phyloP scores from a whole-genome alignment of 2,113 vertebrate genomes.

The Ctenomys sociabilis region DNA sequence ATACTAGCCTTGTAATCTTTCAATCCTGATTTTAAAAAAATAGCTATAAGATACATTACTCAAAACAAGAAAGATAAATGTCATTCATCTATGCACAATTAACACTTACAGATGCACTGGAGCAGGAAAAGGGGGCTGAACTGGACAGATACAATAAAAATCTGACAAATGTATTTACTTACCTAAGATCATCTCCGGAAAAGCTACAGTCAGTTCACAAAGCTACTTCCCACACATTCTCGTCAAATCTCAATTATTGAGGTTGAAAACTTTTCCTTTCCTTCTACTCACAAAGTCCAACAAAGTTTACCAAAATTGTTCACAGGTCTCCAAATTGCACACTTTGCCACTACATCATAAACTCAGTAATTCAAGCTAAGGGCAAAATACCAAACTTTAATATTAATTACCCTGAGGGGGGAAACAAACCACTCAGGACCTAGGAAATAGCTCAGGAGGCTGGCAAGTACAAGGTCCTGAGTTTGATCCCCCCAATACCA shows the following conservation, averaged over 20 bases:
- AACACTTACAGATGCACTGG: background rate
- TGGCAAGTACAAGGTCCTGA: too few relatives aligned
- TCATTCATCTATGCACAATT: background rate
- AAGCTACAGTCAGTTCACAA: background rate
- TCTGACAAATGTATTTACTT: background rate
- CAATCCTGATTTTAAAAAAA: background rate
- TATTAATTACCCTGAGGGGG: background rate
- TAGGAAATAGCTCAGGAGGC: too few relatives aligned
- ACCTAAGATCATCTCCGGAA: background rate
- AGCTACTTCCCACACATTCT: background rate
- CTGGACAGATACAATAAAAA: constrained; percentile 21
- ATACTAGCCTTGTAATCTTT: background rate
- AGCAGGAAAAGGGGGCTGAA: background rate
- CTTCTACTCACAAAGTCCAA: constrained; percentile 27
- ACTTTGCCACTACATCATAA: background rate
- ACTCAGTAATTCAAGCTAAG: background rate
- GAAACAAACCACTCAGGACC: too few relatives aligned
- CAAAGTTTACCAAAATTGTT: background rate
- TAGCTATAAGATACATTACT: background rate
- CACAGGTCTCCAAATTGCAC: background rate
- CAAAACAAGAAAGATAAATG: constrained; percentile 9
- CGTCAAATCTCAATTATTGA: background rate
- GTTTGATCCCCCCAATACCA: too few relatives aligned
- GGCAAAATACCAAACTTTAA: constrained; percentile 8
- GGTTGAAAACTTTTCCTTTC: background rate